Evolutionary conservation across 2,888 invertebrate genomes (phyloP).

Genomic region (Harmothoe impar): DNA sequence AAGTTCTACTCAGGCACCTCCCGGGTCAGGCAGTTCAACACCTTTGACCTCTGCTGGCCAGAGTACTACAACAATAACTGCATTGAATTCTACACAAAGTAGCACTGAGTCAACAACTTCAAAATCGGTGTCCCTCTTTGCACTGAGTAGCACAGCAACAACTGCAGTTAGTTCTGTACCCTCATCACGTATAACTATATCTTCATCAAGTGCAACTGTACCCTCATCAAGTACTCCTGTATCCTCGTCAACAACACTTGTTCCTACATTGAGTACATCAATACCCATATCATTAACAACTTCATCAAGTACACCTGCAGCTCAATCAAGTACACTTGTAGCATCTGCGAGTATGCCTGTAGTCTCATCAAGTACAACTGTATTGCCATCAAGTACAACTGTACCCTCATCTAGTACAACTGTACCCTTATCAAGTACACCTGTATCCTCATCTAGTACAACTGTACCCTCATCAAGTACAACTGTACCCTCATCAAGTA

Average conservation of each 20-base stretch:
- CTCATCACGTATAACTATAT: not conserved
- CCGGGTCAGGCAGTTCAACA: too few relatives aligned
- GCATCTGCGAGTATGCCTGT: not conserved
- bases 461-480: not conserved
- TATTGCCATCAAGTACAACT: not conserved
- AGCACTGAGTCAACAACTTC: not conserved
- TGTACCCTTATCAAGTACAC: not conserved
- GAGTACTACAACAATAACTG: too few relatives aligned
- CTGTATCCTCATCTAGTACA: slow-evolving; percentile 17
- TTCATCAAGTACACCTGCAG: not conserved
- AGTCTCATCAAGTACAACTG: not conserved
- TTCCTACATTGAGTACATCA: not conserved
- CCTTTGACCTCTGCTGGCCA: too few relatives aligned
- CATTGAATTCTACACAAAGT: not conserved
- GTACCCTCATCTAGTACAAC: not conserved
- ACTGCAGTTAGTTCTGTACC: not conserved
- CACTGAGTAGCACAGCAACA: not conserved
- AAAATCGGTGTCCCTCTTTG: not conserved
- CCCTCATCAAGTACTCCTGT: not conserved
- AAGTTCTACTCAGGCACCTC: too few relatives aligned
- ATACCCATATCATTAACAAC: not conserved
- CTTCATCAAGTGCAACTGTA: not conserved
- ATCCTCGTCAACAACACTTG: not conserved
- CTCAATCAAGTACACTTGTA: not conserved
- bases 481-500: not conserved